These are phyloP conservation scores for Muscicapa striata DNA, from an alignment of 2,797 vertebrate species.

Conservation along the genomic window DNA sequence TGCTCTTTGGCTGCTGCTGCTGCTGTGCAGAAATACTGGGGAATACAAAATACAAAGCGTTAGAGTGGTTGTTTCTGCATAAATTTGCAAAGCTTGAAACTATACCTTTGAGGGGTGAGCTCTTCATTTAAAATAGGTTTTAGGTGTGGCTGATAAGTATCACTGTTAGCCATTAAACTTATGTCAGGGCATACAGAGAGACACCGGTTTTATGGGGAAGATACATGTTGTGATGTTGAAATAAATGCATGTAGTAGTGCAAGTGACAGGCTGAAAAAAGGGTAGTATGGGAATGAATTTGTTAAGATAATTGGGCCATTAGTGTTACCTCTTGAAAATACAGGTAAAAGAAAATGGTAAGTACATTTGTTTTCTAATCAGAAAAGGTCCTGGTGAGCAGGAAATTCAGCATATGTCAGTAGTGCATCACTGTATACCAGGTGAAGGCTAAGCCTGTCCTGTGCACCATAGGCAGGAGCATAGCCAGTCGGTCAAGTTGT, in stretches of 20 bases:
- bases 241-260: not conserved
- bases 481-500: not conserved
- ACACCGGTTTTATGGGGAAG: not conserved
- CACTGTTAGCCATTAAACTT: not conserved
- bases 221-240: not conserved
- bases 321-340: not conserved
- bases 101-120: slow-evolving; percentile 15
- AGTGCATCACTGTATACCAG: not conserved
- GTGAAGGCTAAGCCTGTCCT: not conserved
- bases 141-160: not conserved
- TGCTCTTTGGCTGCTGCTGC: not conserved
- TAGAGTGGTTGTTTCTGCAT: not conserved
- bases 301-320: not conserved
- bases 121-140: not conserved
- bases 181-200: not conserved
- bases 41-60: not conserved
- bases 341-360: not conserved
- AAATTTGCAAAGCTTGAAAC: slow-evolving; percentile 18
- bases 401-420: not conserved
- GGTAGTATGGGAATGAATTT: not conserved
- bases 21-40: not conserved
- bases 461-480: not conserved
- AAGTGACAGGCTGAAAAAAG: not conserved
- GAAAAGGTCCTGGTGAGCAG: not conserved
- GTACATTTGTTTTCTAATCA: not conserved